phyloP scores from a whole-genome alignment of 2,888 invertebrate genomes.

The Drosophila fulvimacula region DNA sequence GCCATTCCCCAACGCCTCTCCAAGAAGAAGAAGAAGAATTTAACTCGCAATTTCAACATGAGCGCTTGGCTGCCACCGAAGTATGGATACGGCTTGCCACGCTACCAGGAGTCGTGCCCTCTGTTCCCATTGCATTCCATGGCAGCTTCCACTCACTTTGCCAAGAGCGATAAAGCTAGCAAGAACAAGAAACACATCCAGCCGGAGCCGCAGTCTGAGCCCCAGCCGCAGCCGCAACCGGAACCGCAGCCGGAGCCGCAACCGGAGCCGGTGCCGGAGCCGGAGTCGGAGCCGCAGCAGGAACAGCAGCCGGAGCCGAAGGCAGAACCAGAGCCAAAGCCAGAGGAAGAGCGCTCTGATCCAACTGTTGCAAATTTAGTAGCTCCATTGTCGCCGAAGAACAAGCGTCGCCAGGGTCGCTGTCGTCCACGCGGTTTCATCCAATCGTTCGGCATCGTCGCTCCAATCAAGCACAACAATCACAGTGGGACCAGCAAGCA shows the following conservation, averaged over 20 bases:
- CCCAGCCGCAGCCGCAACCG: too few relatives aligned
- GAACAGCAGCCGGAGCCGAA: neutral
- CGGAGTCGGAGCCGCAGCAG: neutral
- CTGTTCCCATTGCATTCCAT: neutral
- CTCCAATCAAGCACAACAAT: constrained; percentile 11
- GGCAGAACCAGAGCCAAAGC: too few relatives aligned
- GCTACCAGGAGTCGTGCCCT: neutral
- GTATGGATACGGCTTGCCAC: neutral
- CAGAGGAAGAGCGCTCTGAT: too few relatives aligned
- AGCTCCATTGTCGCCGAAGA: neutral
- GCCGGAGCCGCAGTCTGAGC: neutral
- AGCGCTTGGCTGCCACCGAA: neutral
- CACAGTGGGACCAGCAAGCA: neutral
- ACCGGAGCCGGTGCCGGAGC: neutral
- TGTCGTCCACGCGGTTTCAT: constrained; percentile 29
- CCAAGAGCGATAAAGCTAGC: rapidly evolving
- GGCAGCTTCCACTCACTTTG: too few relatives aligned
- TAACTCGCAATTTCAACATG: neutral
- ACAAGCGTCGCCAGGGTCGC: constrained; percentile 35
- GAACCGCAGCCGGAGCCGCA: neutral
- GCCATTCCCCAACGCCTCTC: constrained; percentile 1
- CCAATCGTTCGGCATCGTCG: constrained; percentile 46
- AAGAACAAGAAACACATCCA: too few relatives aligned
- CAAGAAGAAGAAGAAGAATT: neutral
- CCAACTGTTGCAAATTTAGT: too few relatives aligned